Evolutionary conservation across 1,140 invertebrate species (phyloP), one percentile per base, ranked within the genome.

Genomic region (Solenopsis invicta): DNA sequence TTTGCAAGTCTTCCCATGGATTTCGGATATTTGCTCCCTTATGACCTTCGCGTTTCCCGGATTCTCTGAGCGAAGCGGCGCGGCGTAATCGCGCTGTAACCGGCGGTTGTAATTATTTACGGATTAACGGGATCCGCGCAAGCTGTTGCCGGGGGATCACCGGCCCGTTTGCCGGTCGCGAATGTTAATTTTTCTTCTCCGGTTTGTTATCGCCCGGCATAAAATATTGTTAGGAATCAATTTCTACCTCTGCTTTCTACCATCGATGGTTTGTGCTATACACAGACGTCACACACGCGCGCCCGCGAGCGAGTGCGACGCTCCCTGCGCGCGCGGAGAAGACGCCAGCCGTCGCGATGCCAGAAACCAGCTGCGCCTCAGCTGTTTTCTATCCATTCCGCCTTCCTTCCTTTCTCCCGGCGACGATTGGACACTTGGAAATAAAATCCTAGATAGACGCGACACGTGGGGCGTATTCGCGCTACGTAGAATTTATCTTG

Each of bases 351-450:
- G 89, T 92, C 91, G 91, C 90, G 90, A 92, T 91, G 92, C 91
- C 89, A 93, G 86, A 92, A 92, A 86, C 93, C 93, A 94, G 93
- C 93, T 94, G 94, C 91, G 90, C 76, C 91, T 94, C 94, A 94
- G 93, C 93, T 94, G 94, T 94, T 94, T 94, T 94, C 93, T 92
- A 91, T 93, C 93, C 87, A 85, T 93, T 88, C 87, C 78, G 76
- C 90, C 84, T 76, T 84, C 86, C 89, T 89, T 85, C 76, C 89
- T 90, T 88, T 85, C 41, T 90, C 84, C 52, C 82, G 75, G 74
- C 56, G 84, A 86, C 80, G 86, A 72, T 75, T 45, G 86, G 69
- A 87, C 86, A 76, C 72, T 89, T 87, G 74, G 86, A 92, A 92
- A 91, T 92, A 92, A 92, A 90, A 91, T 89, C 67, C 50, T 85